Evolutionary conservation across 2,888 invertebrate species (phyloP), one percentile per base, ranked within the genome.

Genomic region (Agelastica alni): DNA sequence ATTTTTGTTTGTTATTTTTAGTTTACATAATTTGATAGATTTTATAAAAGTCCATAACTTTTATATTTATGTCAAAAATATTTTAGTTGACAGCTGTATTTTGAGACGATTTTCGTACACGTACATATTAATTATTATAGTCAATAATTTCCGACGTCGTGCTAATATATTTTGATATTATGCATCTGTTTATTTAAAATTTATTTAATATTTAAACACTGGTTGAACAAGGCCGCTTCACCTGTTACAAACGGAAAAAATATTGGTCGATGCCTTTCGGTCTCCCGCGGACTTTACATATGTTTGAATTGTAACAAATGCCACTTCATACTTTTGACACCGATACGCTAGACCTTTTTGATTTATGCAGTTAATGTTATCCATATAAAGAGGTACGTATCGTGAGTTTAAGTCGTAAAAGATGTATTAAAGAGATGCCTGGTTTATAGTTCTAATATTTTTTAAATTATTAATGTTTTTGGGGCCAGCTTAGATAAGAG

Each of bases 311-410:
- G 62, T 60, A 61, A 58, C 65, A 61, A 65, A 65, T 60, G 61
- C 60, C 65, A 64, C 63, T 68, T 63, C 10, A 61, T 64, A 61
- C 64, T 66, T 65, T 66, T 67, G 66, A 68, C 68, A 65, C 66
- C 65, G 63, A 60, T 59, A 58, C 60, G 58, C 37, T 46, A 42
- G 51, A 34, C 51, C 13, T 16, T 9, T 12, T 39, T 45, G 53
- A 60, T 55, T 56, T 54, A 60, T 57, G 53, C 49, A 57, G 49
- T 30, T 10, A 45, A 17, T 31, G 4, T 4, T 12, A 31, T 31
- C 31, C 12, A 31, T 10, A 10, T 31, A 6, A 4, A 3, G 4
- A 5, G 31, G 13, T 31, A 31, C n/a, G 28, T 31, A 31, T 13
- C 31, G 13, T 13, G 31, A 32, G 31, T 32, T 32, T 32, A 10